Evolutionary conservation across 2,888 invertebrate genomes (phyloP).

Genomic region (Cistogaster globosa): DNA sequence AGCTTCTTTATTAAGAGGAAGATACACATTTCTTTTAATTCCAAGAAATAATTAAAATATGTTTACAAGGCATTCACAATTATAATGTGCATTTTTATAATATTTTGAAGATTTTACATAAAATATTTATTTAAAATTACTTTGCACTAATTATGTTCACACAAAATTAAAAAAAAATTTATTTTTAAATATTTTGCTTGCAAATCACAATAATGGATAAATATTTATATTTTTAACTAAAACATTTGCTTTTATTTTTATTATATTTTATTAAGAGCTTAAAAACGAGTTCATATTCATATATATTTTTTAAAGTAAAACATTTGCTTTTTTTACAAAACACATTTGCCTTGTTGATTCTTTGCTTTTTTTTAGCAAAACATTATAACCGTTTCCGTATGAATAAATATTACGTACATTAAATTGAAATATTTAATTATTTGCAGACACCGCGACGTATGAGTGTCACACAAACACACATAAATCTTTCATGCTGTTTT

Average conservation of each 20-base stretch:
- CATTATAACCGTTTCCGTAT: background rate
- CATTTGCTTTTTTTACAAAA: background rate
- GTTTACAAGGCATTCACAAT: background rate
- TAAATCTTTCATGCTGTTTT: background rate
- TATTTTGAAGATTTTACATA: background rate
- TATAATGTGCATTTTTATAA: background rate
- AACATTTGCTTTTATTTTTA: background rate
- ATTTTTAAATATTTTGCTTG: no score
- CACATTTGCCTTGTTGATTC: background rate
- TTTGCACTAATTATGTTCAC: constrained; percentile 1
- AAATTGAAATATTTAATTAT: constrained; percentile 51
- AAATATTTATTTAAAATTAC: background rate
- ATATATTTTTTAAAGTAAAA: background rate
- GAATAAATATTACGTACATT: constrained; percentile 16
- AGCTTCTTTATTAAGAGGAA: no score
- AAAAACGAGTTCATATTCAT: no score
- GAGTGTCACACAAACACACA: constrained; percentile 24
- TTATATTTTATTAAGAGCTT: no score
- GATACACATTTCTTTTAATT: background rate
- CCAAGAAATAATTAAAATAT: constrained; percentile 2
- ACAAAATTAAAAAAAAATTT: constrained; percentile 26
- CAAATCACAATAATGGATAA: no score
- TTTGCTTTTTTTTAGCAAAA: background rate
- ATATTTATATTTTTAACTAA: background rate
- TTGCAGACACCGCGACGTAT: constrained; percentile 51